Base-by-base conservation (phyloP, 2,113 vertebrate species). In the Cottus gobio region DNA sequence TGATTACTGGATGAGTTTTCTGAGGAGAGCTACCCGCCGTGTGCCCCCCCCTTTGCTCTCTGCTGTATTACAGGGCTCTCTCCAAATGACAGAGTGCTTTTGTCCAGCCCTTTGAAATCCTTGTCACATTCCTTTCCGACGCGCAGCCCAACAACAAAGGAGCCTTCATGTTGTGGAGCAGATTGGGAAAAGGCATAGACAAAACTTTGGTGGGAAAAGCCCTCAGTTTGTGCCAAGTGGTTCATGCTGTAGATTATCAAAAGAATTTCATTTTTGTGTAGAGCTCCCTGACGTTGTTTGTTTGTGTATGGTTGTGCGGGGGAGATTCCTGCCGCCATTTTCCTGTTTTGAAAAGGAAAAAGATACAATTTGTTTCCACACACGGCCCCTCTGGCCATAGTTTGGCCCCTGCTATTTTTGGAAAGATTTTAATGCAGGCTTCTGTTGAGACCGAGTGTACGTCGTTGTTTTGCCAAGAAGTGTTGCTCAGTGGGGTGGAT, bases 31-130 rank as follows among this genome's bases (percentile, higher is more conserved):
- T 58, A 39, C 56, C 60, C 60, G 3, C 61, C 22, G 20, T 26
- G 5, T n/a, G n/a, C n/a, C 2, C 12, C 46, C 34, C 15, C 52
- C 62, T 77, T 79, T 57, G 9, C 90, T 65, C 69, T 46, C 75
- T 77, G 79, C 89, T 89, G 84, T 93, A 94, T 95, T 94, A 93
- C 89, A 95, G 94, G 92, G 93, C 89, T 93, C 86, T 86, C 87
- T 87, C 89, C 85, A 93, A 95, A 95, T 94, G 92, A 95, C 93
- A 95, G 94, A 94, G 93, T 91, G 93, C 93, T 94, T 94, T 94
- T 95, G 94, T 95, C 90, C 92, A 67, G 85, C 84, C 83, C 91
- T 95, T 94, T 94, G 92, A 93, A 93, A 94, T 92, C 92, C 83
- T 90, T 83, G 92, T 93, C 92, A 93, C 94, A 95, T 95, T 95